Evolutionary conservation across 2,888 invertebrate species (phyloP).

Genomic region (Beris chalybata): DNA sequence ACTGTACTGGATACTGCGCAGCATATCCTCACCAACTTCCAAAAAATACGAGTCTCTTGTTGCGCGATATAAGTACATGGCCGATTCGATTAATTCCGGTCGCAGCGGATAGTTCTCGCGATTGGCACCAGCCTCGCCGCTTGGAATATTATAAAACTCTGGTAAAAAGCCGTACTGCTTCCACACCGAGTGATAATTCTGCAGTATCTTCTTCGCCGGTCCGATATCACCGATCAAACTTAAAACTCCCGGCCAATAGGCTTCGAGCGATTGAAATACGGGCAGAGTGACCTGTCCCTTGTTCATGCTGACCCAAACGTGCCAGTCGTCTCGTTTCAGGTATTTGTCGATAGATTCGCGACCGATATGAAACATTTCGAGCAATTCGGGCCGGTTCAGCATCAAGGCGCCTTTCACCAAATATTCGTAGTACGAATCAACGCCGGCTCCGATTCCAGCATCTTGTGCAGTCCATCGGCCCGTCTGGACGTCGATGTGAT

Average conservation of each 20-base stretch:
- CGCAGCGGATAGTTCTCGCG: slow-evolving; percentile 90
- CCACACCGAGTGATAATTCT: slow-evolving; percentile 97
- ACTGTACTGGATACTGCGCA: slow-evolving; percentile 90
- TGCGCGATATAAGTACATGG: slow-evolving; percentile 93
- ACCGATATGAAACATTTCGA: slow-evolving; percentile 87
- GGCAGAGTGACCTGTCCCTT: slow-evolving; percentile 92
- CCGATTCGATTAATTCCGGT: slow-evolving; percentile 95
- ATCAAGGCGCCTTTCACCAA: slow-evolving; percentile 93
- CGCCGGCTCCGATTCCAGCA: slow-evolving; percentile 94
- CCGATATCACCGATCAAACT: slow-evolving; percentile 85
- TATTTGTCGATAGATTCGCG: slow-evolving; percentile 78
- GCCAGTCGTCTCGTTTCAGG: slow-evolving; percentile 95
- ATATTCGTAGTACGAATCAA: slow-evolving; percentile 98
- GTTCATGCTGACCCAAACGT: slow-evolving; percentile 98
- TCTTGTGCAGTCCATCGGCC: slow-evolving; percentile 98
- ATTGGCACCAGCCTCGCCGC: slow-evolving; percentile 79
- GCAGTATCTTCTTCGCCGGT: slow-evolving; percentile 88
- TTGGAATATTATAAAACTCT: slow-evolving; percentile 95
- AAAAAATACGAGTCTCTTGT: slow-evolving; percentile 92
- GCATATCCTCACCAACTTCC: slow-evolving; percentile 90
- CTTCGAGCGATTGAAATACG: slow-evolving; percentile 97
- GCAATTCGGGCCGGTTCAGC: slow-evolving; percentile 84
- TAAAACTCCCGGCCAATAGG: slow-evolving; percentile 97
- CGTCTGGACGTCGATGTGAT: slow-evolving; percentile 93
- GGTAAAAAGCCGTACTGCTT: slow-evolving; percentile 97